Conservation (phyloP, 2,113 vertebrate genomes). For the Melanotaenia duboulayi region DNA sequence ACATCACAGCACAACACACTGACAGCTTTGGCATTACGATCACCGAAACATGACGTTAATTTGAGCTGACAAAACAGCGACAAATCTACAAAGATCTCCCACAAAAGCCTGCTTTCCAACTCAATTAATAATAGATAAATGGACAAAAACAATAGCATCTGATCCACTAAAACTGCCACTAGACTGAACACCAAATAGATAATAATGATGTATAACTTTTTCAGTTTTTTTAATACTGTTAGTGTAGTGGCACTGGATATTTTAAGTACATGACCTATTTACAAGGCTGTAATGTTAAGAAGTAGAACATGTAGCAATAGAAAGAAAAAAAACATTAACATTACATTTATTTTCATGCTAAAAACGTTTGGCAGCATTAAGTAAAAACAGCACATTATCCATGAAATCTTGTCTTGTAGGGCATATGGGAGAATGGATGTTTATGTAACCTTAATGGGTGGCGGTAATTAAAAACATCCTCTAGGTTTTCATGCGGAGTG, state of each 20-base stretch:
- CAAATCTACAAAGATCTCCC: conserved; percentile 14
- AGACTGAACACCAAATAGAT: not conserved
- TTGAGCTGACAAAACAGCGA: not conserved
- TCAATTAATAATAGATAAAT: conserved; percentile 15
- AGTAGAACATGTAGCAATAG: not conserved
- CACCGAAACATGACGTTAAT: conserved; percentile 28
- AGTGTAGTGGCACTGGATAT: not conserved
- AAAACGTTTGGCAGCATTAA: conserved; percentile 10
- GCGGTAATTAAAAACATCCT: conserved; percentile 2
- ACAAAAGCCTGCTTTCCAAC: conserved; percentile 16
- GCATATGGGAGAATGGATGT: not conserved
- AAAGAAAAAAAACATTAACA: not conserved
- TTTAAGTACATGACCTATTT: conserved; percentile 7
- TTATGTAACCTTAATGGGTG: conserved; percentile 7
- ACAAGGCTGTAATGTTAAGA: conserved; percentile 12
- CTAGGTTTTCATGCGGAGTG: not conserved
- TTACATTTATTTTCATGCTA: not conserved
- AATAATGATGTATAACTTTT: not conserved
- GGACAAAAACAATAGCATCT: not conserved
- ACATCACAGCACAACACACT: conserved; percentile 7
- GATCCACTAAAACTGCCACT: not conserved
- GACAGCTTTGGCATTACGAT: conserved; percentile 18
- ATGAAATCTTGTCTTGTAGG: conserved; percentile 7
- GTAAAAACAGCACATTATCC: conserved; percentile 6
- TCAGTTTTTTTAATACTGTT: no score